phyloP scores from a whole-genome alignment of 2,888 invertebrate genomes.

The Gari tellinella region DNA sequence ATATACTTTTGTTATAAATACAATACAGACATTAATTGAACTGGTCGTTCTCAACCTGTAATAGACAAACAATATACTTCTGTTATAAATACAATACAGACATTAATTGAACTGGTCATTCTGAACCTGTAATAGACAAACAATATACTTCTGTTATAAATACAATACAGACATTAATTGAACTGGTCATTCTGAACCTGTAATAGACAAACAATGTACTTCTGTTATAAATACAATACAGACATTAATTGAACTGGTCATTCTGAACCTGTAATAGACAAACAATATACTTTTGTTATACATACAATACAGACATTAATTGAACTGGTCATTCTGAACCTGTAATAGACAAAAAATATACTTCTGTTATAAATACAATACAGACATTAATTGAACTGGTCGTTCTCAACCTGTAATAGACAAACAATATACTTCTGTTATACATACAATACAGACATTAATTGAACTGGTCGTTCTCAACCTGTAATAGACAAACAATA shows the following conservation, averaged over 20 bases:
- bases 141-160: not conserved
- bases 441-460: too few species aligned
- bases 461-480: not conserved
- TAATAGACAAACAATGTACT: constrained; percentile 23
- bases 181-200: constrained; percentile 86
- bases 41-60: constrained; percentile 86
- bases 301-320: too few species aligned
- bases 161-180: not conserved
- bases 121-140: constrained; percentile 83
- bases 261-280: not conserved
- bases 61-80: constrained; percentile 6
- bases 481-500: not conserved
- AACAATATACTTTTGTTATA: not conserved
- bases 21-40: constrained; percentile 56
- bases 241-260: not conserved
- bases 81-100: not conserved
- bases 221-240: not conserved
- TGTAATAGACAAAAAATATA: not conserved
- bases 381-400: too few species aligned
- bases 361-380: not conserved
- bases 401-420: not conserved
- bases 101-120: constrained; percentile 84
- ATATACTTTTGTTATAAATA: not conserved
- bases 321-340: not conserved
- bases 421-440: not conserved